These are phyloP conservation scores for Drosophila testacea DNA, from an alignment of 2,888 invertebrate genomes.

Conservation along the genomic window DNA sequence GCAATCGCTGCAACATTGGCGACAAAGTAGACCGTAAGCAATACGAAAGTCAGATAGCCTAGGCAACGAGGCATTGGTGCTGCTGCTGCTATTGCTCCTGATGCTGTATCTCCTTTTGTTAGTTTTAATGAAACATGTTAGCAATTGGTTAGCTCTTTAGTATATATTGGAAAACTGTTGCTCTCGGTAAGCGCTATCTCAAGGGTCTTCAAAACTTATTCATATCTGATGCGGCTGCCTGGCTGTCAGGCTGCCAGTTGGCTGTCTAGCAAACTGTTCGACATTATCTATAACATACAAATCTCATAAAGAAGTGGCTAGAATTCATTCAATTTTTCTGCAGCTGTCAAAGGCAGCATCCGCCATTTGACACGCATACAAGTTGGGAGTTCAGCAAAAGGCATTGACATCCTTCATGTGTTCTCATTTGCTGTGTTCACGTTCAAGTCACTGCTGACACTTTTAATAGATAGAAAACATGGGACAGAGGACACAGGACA, in stretches of 20 bases:
- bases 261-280: slow-evolving; percentile 38
- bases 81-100: background rate
- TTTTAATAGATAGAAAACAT: slow-evolving; percentile 70
- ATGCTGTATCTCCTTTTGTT: background rate
- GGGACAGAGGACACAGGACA: slow-evolving; percentile 28
- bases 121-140: slow-evolving; percentile 51
- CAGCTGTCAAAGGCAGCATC: slow-evolving; percentile 40
- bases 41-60: slow-evolving; percentile 40
- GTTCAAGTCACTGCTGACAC: slow-evolving; percentile 68
- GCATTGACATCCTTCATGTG: slow-evolving; percentile 62
- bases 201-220: slow-evolving; percentile 57
- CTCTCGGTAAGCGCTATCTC: slow-evolving; percentile 42
- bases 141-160: slow-evolving; percentile 22
- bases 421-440: slow-evolving; percentile 53
- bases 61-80: slow-evolving; percentile 31
- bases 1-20: slow-evolving; percentile 34
- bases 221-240: slow-evolving; percentile 64
- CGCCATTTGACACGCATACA: slow-evolving; percentile 2
- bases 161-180: slow-evolving; percentile 40
- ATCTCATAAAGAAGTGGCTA: slow-evolving; percentile 45
- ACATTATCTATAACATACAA: slow-evolving; percentile 73
- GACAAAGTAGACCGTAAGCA: slow-evolving; percentile 37
- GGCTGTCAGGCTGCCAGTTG: slow-evolving; percentile 18
- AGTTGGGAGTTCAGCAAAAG: slow-evolving; percentile 30
- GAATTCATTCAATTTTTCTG: slow-evolving; percentile 37